Evolutionary conservation across 2,797 vertebrate species (phyloP), one percentile per base, ranked within the genome.

Genomic region (Fringilla coelebs): DNA sequence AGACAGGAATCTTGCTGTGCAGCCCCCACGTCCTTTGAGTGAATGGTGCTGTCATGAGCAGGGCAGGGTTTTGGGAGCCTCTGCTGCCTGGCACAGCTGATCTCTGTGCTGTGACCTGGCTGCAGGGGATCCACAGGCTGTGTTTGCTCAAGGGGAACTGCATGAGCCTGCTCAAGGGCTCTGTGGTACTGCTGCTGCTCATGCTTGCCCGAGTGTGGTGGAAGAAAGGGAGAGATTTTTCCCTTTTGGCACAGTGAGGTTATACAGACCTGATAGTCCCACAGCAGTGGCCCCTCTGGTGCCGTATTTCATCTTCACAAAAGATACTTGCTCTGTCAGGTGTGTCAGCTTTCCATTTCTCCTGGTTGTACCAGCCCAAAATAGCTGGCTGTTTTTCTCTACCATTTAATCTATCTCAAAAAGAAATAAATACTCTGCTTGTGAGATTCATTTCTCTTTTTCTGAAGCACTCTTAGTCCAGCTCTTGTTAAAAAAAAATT

Each of bases 181-280:
- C n/a, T 54, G 29, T 32, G 41, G 26, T 17, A 7, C 15, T 22
- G 45, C 55, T 88, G 55, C 45, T 71, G 41, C 41, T 88, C n/a
- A 2, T 60, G 36, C 49, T 51, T 73, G 17, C 46, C 28, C 1
- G 1, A n/a, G 40, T 5, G 0, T 40, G 36, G 4, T 49, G 71
- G 26, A 66, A 41, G 28, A 48, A 85, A 63, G 29, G 60, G 21
- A 60, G 58, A 36, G 11, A 11, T 40, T 55, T 36, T 79, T 79
- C n/a, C 51, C 16, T 43, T 58, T 31, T 63, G 63, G 8, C 28
- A 1, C 34, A 38, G 45, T 29, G 45, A 89, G 6, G 49, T 78
- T 75, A 14, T 61, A n/a, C 12, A 62, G 62, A 49, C 45, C 38
- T 22, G 6, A 5, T 45, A 41, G 32, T 46, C 32, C 45, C 34